These are phyloP conservation scores for Chloebia gouldiae DNA, from an alignment of 2,113 vertebrate genomes.

Conservation along the genomic window DNA sequence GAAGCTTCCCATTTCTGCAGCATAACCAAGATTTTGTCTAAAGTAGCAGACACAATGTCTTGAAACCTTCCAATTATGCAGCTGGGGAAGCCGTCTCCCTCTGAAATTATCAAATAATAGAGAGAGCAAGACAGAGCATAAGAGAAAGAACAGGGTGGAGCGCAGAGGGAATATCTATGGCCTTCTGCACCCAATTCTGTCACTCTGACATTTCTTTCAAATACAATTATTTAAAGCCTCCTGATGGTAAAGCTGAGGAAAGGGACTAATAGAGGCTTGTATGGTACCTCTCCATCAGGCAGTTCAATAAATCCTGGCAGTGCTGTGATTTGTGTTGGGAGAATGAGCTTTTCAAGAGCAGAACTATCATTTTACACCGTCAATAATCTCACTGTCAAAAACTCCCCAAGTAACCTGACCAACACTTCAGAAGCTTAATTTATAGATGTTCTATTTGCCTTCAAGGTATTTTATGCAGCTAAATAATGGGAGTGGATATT, in stretches of 20 bases:
- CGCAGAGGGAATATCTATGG: neutral
- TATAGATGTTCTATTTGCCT: constrained; percentile 56
- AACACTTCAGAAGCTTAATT: constrained; percentile 40
- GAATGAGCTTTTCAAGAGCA: constrained; percentile 58
- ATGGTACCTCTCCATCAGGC: constrained; percentile 41
- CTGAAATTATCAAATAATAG: constrained; percentile 30
- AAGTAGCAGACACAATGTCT: neutral
- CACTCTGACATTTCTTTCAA: constrained; percentile 60
- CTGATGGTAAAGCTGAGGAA: constrained; percentile 58
- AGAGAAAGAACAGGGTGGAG: neutral
- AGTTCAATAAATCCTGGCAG: constrained; percentile 63
- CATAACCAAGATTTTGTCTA: neutral
- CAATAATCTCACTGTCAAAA: constrained; percentile 57
- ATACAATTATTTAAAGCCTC: constrained; percentile 64
- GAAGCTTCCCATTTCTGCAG: neutral
- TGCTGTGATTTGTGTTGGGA: constrained; percentile 52
- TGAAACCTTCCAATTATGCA: neutral
- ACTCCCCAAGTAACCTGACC: constrained; percentile 29
- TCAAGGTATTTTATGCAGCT: constrained; percentile 58
- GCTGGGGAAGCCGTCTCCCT: neutral
- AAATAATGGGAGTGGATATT: constrained; percentile 55
- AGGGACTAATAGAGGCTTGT: constrained; percentile 52
- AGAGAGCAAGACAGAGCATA: neutral
- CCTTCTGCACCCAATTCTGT: constrained; percentile 36
- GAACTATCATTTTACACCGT: constrained; percentile 52